Evolutionary conservation across 2,113 vertebrate species (phyloP), one percentile per base, ranked within the genome.

Genomic region (Pyxicephalus adspersus): DNA sequence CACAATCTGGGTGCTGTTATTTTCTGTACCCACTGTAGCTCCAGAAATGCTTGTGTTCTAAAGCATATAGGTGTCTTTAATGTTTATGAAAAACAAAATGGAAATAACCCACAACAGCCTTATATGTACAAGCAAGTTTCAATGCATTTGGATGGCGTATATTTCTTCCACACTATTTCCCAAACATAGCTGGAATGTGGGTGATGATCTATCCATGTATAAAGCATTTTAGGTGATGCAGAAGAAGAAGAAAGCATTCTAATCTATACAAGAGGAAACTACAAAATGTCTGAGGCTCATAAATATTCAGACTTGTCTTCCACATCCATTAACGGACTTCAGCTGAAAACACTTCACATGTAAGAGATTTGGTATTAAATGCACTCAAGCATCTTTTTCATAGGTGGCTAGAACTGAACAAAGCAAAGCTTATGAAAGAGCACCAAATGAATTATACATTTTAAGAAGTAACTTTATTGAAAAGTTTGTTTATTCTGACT

Each of bases 341-440:
- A 57, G 54, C 57, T 57, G 70, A 58, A 71, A 73, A 58, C 52
- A 22, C 20, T 73, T 73, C 70, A 58, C 26, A 72, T 57, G 70
- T 58, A 23, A 34, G 52, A 58, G 20, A 58, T 34, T 73, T 55
- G 28, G 70, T 31, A 58, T 58, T 57, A 73, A 58, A 58, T 73
- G 70, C 70, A 73, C 38, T 58, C 54, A 58, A 73, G 54, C 70
- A 73, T 58, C 18, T 58, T 73, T 45, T 31, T 73, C 51, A 29
- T 73, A 58, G 67, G 67, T 71, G 45, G 67, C 38, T 38, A 67
- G 34, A 67, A 71, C 23, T 28, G 28, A 50, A 71, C 23, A 52
- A 50, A 71, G 45, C 51, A 71, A 54, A 71, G 51, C 18, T 28
- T 54, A 28, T 20, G 45, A 7, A 71, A 50, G 5, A 52, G 28